Percentiles rank a stretch among this genome's conserved stretches.
Evolutionary conservation across 2,113 vertebrate species (phyloP).

Genomic region (Pachycephala philippinensis): DNA sequence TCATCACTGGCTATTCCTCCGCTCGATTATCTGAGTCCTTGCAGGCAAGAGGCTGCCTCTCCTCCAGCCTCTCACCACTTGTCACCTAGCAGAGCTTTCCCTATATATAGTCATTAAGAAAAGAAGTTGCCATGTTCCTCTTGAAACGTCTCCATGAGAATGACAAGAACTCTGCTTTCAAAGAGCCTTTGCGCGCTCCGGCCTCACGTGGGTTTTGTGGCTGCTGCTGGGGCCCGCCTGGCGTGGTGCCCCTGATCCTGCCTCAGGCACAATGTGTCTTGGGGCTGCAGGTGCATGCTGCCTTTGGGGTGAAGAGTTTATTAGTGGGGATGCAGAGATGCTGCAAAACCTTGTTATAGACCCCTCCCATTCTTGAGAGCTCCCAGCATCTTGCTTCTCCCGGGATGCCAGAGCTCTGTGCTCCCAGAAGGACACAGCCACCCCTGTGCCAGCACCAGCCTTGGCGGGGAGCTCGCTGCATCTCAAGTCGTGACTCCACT

Average conservation of each 20-base stretch:
- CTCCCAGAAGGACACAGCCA: too few relatives aligned
- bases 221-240: background rate
- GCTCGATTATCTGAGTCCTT: background rate
- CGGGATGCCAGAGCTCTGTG: rapidly evolving
- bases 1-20: background rate
- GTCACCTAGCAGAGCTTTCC: background rate
- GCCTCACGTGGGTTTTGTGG: background rate
- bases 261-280: rapidly evolving
- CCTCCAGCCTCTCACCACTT: background rate
- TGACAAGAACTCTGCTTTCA: background rate
- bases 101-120: background rate
- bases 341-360: background rate
- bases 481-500: rapidly evolving
- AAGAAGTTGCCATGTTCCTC: background rate
- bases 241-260: background rate
- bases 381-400: background rate
- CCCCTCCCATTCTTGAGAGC: background rate
- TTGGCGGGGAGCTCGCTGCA: background rate
- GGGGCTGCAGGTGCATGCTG: background rate
- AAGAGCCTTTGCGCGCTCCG: background rate
- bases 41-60: background rate
- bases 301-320: background rate
- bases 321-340: background rate
- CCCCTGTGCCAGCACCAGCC: background rate
- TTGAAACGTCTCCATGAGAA: background rate